These are phyloP conservation scores for Acleris holmiana DNA, from an alignment of 2,888 invertebrate genomes.

Conservation along the genomic window DNA sequence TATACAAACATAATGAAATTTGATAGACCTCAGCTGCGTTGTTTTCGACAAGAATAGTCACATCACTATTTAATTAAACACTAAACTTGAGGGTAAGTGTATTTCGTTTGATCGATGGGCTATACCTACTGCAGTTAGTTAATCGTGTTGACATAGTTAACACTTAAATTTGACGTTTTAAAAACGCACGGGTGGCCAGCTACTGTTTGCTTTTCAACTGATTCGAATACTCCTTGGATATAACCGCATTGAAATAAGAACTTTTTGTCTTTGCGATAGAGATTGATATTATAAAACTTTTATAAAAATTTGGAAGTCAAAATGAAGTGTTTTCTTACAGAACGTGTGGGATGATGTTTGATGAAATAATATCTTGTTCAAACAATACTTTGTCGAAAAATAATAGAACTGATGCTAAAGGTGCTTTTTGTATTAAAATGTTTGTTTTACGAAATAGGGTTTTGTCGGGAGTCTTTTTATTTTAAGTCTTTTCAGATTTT, in stretches of 20 bases:
- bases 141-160: conserved; percentile 76
- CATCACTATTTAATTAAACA: conserved; percentile 49
- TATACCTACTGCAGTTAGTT: conserved; percentile 59
- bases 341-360: conserved; percentile 56
- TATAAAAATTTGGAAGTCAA: conserved; percentile 18
- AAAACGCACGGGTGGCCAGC: conserved; percentile 74
- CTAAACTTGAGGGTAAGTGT: conserved; percentile 44
- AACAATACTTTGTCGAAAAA: conserved; percentile 57
- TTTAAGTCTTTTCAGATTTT: no score
- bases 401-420: conserved; percentile 34
- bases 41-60: background rate
- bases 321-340: conserved; percentile 43
- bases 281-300: background rate
- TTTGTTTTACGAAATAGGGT: conserved; percentile 26
- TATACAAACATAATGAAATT: background rate
- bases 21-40: background rate
- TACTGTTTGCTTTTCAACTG: conserved; percentile 76
- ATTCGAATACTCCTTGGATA: conserved; percentile 59
- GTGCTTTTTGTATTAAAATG: conserved; percentile 35
- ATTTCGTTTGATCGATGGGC: conserved; percentile 64
- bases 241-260: conserved; percentile 43
- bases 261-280: background rate
- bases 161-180: conserved; percentile 69
- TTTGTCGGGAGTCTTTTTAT: background rate
- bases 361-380: conserved; percentile 59